These are phyloP conservation scores for Loxodonta africana DNA, from an alignment of 2,113 vertebrate species.

Conservation along the genomic window DNA sequence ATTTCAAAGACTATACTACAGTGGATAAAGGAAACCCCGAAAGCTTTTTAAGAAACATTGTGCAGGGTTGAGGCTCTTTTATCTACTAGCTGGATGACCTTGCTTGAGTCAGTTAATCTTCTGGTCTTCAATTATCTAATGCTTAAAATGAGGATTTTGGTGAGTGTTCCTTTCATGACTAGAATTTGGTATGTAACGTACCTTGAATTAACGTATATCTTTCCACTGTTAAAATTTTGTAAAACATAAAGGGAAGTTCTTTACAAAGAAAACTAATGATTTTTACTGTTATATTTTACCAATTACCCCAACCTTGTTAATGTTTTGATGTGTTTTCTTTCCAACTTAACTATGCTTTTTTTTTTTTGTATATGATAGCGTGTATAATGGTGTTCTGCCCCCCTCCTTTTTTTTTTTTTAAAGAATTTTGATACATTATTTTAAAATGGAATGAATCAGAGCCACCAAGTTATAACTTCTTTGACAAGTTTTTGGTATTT, in stretches of 20 bases:
- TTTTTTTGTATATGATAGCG: not conserved
- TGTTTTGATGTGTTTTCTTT: conserved; percentile 28
- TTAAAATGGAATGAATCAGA: not conserved
- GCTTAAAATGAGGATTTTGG: conserved; percentile 18
- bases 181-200: conserved; percentile 36
- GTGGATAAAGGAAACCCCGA: not conserved
- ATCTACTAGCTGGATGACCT: not conserved
- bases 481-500: not conserved
- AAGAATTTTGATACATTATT: not conserved
- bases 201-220: conserved; percentile 40
- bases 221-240: not conserved
- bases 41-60: not conserved
- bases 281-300: not conserved
- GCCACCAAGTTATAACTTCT: not conserved
- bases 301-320: not conserved
- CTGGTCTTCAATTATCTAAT: conserved; percentile 10
- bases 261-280: not conserved
- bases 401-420: not conserved
- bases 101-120: not conserved
- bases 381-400: not conserved
- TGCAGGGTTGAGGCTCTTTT: conserved; percentile 1
- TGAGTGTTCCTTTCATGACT: not conserved
- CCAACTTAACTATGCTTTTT: not conserved
- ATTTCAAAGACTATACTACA: not conserved
- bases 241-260: not conserved